phyloP scores from a whole-genome alignment of 2,888 invertebrate genomes.

The Zonitis immaculata region DNA sequence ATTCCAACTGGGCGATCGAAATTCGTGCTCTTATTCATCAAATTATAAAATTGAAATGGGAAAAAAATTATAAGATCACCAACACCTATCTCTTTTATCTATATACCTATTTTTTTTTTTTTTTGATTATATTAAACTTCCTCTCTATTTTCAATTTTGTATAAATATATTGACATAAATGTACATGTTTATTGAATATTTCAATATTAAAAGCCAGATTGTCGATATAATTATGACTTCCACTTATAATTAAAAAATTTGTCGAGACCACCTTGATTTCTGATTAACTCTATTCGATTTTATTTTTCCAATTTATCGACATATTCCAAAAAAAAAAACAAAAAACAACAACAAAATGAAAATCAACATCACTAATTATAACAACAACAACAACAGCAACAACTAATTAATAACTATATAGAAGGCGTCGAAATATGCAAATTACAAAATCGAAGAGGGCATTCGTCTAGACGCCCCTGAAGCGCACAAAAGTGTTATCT shows the following conservation, averaged over 20 bases:
- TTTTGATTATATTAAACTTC: no score
- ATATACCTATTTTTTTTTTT: no score
- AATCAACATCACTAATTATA: not conserved
- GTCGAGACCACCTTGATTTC: conserved; percentile 5
- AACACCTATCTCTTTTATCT: not conserved
- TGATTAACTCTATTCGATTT: not conserved
- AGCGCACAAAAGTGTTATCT: conserved; percentile 32
- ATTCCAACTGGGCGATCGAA: not conserved
- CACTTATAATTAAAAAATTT: conserved; percentile 2
- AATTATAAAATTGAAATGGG: not conserved
- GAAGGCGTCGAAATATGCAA: conserved; percentile 16
- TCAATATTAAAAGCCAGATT: conserved; percentile 1
- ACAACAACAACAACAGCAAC: not conserved
- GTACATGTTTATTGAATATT: conserved; percentile 1
- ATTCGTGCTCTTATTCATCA: not conserved
- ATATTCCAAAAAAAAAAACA: not conserved
- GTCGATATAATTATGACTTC: conserved; percentile 7
- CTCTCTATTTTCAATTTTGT: not conserved
- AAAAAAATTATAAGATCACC: not conserved
- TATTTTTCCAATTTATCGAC: not conserved
- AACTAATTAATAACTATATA: not conserved
- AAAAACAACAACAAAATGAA: not conserved
- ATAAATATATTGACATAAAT: conserved; percentile 4
- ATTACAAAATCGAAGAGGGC: conserved; percentile 9
- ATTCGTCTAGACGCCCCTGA: conserved; percentile 25